phyloP scores from a whole-genome alignment of 2,888 invertebrate species.

The Hydrotaea cyrtoneurina region DNA sequence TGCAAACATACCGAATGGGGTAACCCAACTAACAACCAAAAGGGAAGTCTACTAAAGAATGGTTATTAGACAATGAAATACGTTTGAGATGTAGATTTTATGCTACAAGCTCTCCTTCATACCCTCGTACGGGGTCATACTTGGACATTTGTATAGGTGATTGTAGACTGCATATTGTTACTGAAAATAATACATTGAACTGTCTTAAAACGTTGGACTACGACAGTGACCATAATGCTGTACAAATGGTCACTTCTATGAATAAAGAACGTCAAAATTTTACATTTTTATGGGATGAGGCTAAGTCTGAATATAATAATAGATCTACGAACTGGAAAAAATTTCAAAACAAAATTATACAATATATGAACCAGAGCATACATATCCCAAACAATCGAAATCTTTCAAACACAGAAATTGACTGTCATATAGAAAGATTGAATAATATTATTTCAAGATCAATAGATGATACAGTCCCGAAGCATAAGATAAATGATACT shows the following conservation, averaged over 20 bases:
- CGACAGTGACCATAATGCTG: neutral
- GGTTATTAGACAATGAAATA: neutral
- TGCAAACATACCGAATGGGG: too few species aligned
- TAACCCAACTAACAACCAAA: too few species aligned
- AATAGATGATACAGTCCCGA: neutral
- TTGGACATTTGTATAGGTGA: neutral
- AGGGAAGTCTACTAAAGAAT: too few species aligned
- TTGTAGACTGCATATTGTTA: neutral
- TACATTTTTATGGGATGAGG: neutral
- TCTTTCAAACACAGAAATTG: conserved; percentile 28
- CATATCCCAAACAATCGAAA: neutral
- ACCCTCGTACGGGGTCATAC: neutral
- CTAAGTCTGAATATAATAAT: neutral
- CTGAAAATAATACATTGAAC: conserved; percentile 8
- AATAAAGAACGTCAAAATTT: conserved; percentile 4
- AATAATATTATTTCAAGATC: neutral
- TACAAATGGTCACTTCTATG: neutral
- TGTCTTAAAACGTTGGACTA: conserved; percentile 9
- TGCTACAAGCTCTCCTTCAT: neutral
- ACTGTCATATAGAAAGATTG: neutral
- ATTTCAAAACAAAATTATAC: neutral
- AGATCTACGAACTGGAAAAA: neutral
- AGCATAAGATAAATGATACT: neutral
- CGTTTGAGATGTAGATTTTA: neutral
- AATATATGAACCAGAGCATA: neutral